A percentile compares a stretch with the other conserved stretches of the same genome.
phyloP scores from a whole-genome alignment of 2,888 invertebrate genomes.

The Hydrotaea cyrtoneurina region DNA sequence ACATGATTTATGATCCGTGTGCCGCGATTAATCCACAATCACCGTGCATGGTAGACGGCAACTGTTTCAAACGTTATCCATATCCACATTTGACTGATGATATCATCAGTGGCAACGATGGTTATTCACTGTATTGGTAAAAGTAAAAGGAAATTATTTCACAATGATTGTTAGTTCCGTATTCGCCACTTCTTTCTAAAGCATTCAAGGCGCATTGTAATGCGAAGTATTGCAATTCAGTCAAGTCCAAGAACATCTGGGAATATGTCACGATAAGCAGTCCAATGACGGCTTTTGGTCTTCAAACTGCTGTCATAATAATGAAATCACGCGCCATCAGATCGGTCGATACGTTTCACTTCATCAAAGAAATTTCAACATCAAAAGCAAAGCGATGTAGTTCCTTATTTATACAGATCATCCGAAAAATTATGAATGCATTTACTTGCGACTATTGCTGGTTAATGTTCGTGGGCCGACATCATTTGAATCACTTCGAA shows the following conservation, averaged over 20 bases:
- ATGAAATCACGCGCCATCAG: not conserved
- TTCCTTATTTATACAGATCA: no score
- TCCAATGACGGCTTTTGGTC: not conserved
- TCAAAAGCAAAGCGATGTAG: not conserved
- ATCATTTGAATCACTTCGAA: no score
- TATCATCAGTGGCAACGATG: not conserved
- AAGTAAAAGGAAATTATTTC: no score
- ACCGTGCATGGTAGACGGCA: conserved; percentile 34
- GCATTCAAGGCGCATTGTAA: not conserved
- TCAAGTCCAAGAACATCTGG: not conserved
- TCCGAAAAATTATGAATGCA: no score
- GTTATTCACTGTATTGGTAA: not conserved
- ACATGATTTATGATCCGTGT: conserved; percentile 12
- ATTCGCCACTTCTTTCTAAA: not conserved
- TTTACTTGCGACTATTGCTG: no score
- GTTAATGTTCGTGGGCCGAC: no score
- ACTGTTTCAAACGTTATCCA: conserved; percentile 1
- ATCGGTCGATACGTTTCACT: not conserved
- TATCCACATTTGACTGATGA: not conserved
- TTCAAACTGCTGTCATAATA: no score
- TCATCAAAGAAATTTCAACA: not conserved
- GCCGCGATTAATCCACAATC: conserved; percentile 20
- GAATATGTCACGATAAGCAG: not conserved
- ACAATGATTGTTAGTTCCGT: no score
- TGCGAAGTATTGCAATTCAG: not conserved